Evolutionary conservation across 2,888 invertebrate genomes (phyloP).

Genomic region (Cataglyphis cursor): DNA sequence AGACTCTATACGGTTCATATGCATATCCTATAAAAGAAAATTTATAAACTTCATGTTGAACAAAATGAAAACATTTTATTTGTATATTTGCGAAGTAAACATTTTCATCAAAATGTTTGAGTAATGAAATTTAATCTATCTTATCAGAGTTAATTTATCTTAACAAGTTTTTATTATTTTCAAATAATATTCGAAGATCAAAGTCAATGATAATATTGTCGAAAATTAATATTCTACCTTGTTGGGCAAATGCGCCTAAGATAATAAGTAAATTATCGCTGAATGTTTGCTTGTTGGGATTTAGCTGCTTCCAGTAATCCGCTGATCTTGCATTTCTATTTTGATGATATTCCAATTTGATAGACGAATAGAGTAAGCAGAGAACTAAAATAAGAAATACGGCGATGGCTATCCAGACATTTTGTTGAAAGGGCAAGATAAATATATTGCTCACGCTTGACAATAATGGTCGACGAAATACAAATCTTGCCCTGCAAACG

Average conservation of each 20-base stretch:
- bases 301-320: constrained; percentile 52
- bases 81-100: background rate
- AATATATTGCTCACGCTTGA: constrained; percentile 92
- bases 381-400: constrained; percentile 87
- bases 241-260: constrained; percentile 90
- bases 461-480: constrained; percentile 91
- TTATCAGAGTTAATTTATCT: background rate
- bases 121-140: background rate
- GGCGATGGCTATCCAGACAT: constrained; percentile 89
- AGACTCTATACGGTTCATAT: constrained; percentile 83
- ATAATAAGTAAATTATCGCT: constrained; percentile 88
- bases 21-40: constrained; percentile 80
- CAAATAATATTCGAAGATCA: background rate
- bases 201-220: background rate
- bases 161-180: background rate
- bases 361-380: constrained; percentile 87
- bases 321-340: constrained; percentile 49
- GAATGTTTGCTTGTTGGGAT: constrained; percentile 81
- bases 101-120: background rate
- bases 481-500: constrained; percentile 88
- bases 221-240: constrained; percentile 86
- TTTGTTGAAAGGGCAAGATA: constrained; percentile 89
- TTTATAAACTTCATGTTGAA: background rate
- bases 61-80: background rate
- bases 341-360: constrained; percentile 86